phyloP scores from a whole-genome alignment of 1,140 invertebrate genomes.

The Aleiodes sp. region DNA sequence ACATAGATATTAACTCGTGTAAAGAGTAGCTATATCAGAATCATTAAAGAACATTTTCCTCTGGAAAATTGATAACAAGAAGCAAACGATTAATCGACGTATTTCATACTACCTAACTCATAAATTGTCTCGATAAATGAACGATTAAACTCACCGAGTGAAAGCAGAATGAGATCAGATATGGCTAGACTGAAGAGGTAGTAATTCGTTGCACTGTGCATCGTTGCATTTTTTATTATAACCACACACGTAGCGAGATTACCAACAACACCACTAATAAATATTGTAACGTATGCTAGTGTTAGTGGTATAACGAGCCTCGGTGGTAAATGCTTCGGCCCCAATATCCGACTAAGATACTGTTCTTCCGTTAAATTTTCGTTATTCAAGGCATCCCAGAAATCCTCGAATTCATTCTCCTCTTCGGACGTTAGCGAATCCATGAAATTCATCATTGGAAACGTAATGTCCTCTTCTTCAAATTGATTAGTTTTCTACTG shows the following conservation, averaged over 20 bases:
- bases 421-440: conserved; percentile 16
- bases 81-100: too few relatives aligned
- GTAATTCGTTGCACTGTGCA: conserved; percentile 91
- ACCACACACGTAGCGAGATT: conserved; percentile 91
- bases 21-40: too few relatives aligned
- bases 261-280: conserved; percentile 86
- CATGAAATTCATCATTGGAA: neutral
- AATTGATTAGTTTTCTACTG: too few relatives aligned
- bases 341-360: conserved; percentile 56
- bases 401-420: conserved; percentile 24
- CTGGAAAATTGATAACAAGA: too few relatives aligned
- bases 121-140: too few relatives aligned
- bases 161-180: conserved; percentile 78
- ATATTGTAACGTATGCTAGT: conserved; percentile 81
- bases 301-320: conserved; percentile 72
- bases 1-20: too few relatives aligned
- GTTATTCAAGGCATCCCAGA: conserved; percentile 31
- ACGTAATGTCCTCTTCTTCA: neutral
- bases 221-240: conserved; percentile 81
- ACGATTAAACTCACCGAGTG: conserved; percentile 81
- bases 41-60: too few relatives aligned
- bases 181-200: conserved; percentile 90
- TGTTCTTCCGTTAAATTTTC: conserved; percentile 56
- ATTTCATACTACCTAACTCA: too few relatives aligned
- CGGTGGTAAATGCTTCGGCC: conserved; percentile 61